Percentiles rank a stretch among this genome's conserved stretches.
These are phyloP conservation scores for Drosophila nigromelanica DNA, from an alignment of 1,140 invertebrate genomes.

Conservation along the genomic window DNA sequence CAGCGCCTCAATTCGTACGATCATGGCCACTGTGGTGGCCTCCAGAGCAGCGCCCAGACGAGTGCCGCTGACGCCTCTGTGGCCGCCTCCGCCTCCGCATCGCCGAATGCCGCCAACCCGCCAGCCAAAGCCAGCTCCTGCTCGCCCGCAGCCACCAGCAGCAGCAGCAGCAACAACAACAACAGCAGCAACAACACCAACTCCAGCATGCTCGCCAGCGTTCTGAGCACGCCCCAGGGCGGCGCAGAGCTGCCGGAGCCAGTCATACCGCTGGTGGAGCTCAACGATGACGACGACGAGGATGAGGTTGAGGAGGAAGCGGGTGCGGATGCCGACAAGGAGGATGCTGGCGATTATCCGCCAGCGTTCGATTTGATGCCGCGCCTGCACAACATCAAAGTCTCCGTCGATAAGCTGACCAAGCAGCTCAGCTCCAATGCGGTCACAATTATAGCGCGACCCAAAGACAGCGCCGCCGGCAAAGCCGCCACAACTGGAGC, in stretches of 20 bases:
- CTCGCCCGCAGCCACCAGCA: slow-evolving; percentile 13
- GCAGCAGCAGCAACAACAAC: slow-evolving; percentile 19
- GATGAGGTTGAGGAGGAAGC: slow-evolving; percentile 6
- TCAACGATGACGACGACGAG: slow-evolving; percentile 65
- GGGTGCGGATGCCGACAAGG: slow-evolving; percentile 20
- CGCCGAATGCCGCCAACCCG: slow-evolving; percentile 10
- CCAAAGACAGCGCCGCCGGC: slow-evolving; percentile 58
- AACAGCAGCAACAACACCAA: background rate
- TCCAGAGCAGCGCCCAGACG: slow-evolving; percentile 14
- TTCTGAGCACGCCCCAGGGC: slow-evolving; percentile 24
- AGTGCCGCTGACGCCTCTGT: background rate
- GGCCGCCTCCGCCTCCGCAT: background rate
- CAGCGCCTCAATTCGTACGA: slow-evolving; percentile 91
- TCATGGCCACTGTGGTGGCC: slow-evolving; percentile 81
- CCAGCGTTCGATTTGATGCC: slow-evolving; percentile 2
- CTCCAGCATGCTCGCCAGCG: slow-evolving; percentile 46
- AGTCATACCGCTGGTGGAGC: slow-evolving; percentile 60
- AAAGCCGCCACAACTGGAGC: background rate
- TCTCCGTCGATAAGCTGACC: slow-evolving; percentile 75
- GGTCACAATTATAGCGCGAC: slow-evolving; percentile 76
- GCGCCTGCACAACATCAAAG: slow-evolving; percentile 27
- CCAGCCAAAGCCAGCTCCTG: slow-evolving; percentile 13
- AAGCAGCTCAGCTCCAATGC: slow-evolving; percentile 80
- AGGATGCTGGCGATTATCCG: background rate
- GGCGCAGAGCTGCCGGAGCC: slow-evolving; percentile 18